Evolutionary conservation across 2,113 vertebrate genomes (phyloP).

Genomic region (Monarcha castaneiventris): DNA sequence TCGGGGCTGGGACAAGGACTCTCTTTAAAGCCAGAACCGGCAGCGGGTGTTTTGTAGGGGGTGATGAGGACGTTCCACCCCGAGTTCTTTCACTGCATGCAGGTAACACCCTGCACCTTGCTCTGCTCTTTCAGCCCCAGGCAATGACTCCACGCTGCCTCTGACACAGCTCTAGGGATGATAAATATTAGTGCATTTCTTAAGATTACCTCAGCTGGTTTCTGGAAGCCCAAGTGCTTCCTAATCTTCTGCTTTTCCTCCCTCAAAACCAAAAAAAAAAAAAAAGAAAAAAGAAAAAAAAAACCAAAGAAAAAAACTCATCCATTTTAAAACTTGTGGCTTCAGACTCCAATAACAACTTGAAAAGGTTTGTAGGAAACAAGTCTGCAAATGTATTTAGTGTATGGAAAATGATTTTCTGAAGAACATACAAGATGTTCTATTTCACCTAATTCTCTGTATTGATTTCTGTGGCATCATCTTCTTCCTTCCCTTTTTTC

Average conservation of each 20-base stretch:
- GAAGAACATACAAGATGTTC: constrained; percentile 32
- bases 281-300: too few species aligned
- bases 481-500: constrained; percentile 11
- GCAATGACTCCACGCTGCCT: not conserved
- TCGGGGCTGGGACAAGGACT: not conserved
- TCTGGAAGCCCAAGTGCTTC: not conserved
- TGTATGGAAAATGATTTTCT: constrained; percentile 37
- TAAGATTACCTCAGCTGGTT: not conserved
- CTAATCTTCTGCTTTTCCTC: not conserved
- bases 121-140: not conserved
- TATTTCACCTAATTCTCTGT: constrained; percentile 35
- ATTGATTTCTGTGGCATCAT: constrained; percentile 48
- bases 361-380: not conserved
- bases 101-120: not conserved
- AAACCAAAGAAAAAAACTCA: too few species aligned
- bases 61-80: not conserved
- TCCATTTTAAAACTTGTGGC: not conserved
- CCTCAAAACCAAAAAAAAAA: not conserved
- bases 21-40: not conserved
- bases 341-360: not conserved
- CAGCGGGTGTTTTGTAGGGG: accelerated
- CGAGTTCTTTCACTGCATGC: accelerated
- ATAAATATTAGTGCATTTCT: accelerated
- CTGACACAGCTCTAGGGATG: not conserved
- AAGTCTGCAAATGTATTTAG: constrained; percentile 36